Evolutionary conservation across 2,888 invertebrate species (phyloP), one percentile per base, ranked within the genome.

Genomic region (Neoaliturus tenellus): DNA sequence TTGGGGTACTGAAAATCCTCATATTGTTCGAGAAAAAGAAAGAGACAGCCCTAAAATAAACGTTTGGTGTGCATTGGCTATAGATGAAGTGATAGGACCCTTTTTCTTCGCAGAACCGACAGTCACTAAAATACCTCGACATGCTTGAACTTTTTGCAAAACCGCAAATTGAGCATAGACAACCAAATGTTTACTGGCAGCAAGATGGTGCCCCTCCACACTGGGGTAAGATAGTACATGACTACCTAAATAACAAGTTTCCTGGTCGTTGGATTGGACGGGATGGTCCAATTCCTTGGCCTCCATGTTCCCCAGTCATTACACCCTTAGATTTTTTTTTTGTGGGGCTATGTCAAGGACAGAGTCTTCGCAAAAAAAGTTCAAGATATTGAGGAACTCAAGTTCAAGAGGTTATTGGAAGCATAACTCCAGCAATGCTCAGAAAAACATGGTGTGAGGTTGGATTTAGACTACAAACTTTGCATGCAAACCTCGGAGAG

Each of bases 1-100:
- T 58, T 83, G 83, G 83, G 78, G 58, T 33, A 41, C 58, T 62
- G 44, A 83, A 39, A 20, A 78, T 75, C 83, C 83, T 39, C 62
- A 62, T n/a, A 23, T 33, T 58, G 58, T 62, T 25, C 71, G 28
- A 78, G 39, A 51, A 51, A 31, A 51, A 48, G 78, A 78, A 78
- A 78, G 78, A 78, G 78, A 78, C 39, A 78, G 51, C 39, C 48
- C 55, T 31, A 78, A 78, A 78, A 39, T 51, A 51, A 78, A 78
- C 48, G 51, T 78, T 78, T 48, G 31, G 78, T 78, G 78, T 78
- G 78, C 78, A 78, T 78, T 78, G 55, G 78, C 48, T 75, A 41
- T 41, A 41, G 23, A 75, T 75, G 48, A 48, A 10, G 48, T 48
- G 48, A 48, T 48, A 48, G 48, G 8, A 48, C 5, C 25, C 3